These are phyloP conservation scores for Potamarius usumacintae DNA, from an alignment of 2,113 vertebrate genomes.

Conservation along the genomic window DNA sequence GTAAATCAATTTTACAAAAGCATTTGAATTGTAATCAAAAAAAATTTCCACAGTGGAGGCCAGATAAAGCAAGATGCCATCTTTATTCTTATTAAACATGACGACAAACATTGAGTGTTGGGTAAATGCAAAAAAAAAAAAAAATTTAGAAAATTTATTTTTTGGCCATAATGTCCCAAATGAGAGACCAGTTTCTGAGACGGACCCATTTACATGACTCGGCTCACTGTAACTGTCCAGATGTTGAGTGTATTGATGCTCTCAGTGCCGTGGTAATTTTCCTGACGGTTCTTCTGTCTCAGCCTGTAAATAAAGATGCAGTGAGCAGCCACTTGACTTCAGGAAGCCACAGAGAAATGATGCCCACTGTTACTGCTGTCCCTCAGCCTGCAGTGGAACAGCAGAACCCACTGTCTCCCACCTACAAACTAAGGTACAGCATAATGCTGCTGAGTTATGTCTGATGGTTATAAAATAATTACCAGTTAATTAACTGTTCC, in stretches of 20 bases:
- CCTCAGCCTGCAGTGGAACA: slow-evolving; percentile 43
- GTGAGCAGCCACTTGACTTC: slow-evolving; percentile 44
- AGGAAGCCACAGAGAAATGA: slow-evolving; percentile 47
- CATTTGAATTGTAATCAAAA: too few relatives aligned
- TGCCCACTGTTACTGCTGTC: slow-evolving; percentile 37
- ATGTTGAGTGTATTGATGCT: slow-evolving; percentile 5
- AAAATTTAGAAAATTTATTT: too few relatives aligned
- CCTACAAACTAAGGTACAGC: slow-evolving; percentile 24
- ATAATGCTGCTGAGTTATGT: not conserved
- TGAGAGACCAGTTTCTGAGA: too few relatives aligned
- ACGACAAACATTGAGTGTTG: too few relatives aligned
- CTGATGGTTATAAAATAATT: not conserved
- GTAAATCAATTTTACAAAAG: too few relatives aligned
- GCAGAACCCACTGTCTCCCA: slow-evolving; percentile 43
- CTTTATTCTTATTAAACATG: too few relatives aligned
- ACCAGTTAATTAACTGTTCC: not conserved
- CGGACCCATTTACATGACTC: too few relatives aligned
- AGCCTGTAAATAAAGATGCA: slow-evolving; percentile 54
- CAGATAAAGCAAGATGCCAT: too few relatives aligned
- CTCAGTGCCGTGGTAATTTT: slow-evolving; percentile 25
- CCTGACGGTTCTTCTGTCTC: slow-evolving; percentile 33
- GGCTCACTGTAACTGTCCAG: too few relatives aligned
- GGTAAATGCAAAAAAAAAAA: too few relatives aligned
- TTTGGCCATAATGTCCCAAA: too few relatives aligned
- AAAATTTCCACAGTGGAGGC: too few relatives aligned